phyloP scores from a whole-genome alignment of 2,888 invertebrate genomes.

The Mamestra brassicae region DNA sequence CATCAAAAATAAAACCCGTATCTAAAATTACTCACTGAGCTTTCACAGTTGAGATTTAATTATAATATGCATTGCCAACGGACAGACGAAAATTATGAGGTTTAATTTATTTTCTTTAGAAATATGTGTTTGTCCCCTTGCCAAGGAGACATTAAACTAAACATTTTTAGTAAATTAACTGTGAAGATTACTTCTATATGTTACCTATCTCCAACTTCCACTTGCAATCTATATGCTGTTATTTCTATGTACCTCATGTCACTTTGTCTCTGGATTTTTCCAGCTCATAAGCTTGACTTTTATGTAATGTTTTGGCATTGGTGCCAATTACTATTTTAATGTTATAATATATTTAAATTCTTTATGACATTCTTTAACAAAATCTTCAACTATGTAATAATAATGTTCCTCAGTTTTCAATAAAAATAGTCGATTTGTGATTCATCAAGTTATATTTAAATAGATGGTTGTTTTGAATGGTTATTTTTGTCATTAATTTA shows the following conservation, averaged over 20 bases:
- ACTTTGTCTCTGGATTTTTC: slow-evolving; percentile 35
- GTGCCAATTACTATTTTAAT: slow-evolving; percentile 44
- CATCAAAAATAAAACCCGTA: slow-evolving; percentile 58
- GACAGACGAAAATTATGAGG: slow-evolving; percentile 64
- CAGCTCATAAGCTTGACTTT: slow-evolving; percentile 41
- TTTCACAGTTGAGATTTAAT: slow-evolving; percentile 71
- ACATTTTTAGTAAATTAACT: slow-evolving; percentile 24
- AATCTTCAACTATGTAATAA: slow-evolving; percentile 7
- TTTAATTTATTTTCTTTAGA: slow-evolving; percentile 52
- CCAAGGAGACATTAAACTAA: slow-evolving; percentile 48
- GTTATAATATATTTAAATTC: slow-evolving; percentile 22
- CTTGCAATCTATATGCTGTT: slow-evolving; percentile 9
- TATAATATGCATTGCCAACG: slow-evolving; percentile 75
- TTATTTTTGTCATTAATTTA: slow-evolving; percentile 31
- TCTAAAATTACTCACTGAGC: slow-evolving; percentile 71
- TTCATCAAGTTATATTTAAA: slow-evolving; percentile 28
- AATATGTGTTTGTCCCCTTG: slow-evolving; percentile 54
- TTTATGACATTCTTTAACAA: slow-evolving; percentile 13
- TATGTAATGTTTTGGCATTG: slow-evolving; percentile 54
- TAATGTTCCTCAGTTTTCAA: background rate
- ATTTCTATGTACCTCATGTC: slow-evolving; percentile 9
- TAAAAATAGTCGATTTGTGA: slow-evolving; percentile 22
- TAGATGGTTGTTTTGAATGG: slow-evolving; percentile 33
- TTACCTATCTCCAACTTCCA: slow-evolving; percentile 22
- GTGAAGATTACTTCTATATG: slow-evolving; percentile 49